Evolutionary conservation across 2,888 invertebrate species (phyloP).

Genomic region (Plagiodera versicolora): DNA sequence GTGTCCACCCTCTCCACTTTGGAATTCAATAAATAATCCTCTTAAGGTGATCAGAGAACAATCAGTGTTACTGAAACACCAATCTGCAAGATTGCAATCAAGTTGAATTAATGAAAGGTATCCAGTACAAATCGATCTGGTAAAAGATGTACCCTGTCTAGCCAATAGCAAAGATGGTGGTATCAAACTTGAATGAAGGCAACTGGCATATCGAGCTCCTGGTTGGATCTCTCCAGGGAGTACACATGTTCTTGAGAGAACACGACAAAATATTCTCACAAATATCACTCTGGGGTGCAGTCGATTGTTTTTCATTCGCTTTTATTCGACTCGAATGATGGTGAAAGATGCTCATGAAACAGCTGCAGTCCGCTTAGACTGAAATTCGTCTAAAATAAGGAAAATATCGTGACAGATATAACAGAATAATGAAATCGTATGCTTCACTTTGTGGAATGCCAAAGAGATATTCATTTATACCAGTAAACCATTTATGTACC

Average conservation of each 20-base stretch:
- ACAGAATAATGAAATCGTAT: too few relatives aligned
- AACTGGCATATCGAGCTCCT: neutral
- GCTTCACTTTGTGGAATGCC: too few relatives aligned
- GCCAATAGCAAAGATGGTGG: neutral
- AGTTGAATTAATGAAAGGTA: too few relatives aligned
- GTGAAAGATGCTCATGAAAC: neutral
- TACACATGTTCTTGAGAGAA: neutral
- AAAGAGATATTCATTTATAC: too few relatives aligned
- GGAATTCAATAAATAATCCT: too few relatives aligned
- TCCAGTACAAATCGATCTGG: too few relatives aligned
- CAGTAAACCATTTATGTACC: too few relatives aligned
- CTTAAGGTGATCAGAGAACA: too few relatives aligned
- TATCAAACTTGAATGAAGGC: neutral
- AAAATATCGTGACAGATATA: neutral
- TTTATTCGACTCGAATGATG: constrained; percentile 5
- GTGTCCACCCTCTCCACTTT: too few relatives aligned
- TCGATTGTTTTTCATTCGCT: constrained; percentile 10
- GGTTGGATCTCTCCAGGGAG: neutral
- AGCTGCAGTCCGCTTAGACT: neutral
- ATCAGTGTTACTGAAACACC: too few relatives aligned
- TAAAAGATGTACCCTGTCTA: neutral
- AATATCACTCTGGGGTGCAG: constrained; percentile 12
- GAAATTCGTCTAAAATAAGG: neutral
- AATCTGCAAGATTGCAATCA: too few relatives aligned
- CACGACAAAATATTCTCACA: neutral